Base-by-base conservation (phyloP, 2,888 invertebrate genomes). In the Galerucella calmariensis region DNA sequence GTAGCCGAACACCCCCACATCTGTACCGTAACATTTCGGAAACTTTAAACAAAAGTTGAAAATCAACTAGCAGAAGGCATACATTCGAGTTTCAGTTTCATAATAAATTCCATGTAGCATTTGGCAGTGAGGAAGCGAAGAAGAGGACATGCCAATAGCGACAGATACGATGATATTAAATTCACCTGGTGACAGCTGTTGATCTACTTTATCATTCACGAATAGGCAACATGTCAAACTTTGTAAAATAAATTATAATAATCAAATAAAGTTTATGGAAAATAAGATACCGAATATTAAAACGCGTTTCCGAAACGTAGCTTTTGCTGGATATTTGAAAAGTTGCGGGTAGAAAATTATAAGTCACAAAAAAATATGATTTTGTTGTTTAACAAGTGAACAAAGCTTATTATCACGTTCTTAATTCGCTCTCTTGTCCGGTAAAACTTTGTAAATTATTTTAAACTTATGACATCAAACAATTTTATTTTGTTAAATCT, bases 101-200 rank as follows among this genome's bases (percentile, higher is more conserved):
- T 77, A 79, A 79, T 79, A 77, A 79, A 78, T 79, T 78, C 66
- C 74, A 77, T 77, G 77, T 75, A 76, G 69, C 78, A 79, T 79
- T 79, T 79, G 79, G 77, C 69, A 77, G 69, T 68, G 77, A 73
- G 70, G 70, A 79, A 77, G 12, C 44, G 63, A 41, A 65, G 72
- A 66, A 48, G 72, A 66, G 46, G 67, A 72, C 77, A 69, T 75
- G 72, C 74, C 75, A 74, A 70, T 77, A 78, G 77, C 75, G 78
- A 82, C 72, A 72, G 81, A 82, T 81, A 81, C 82, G 79, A 81
- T 81, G 85, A 87, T 87, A 88, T 88, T 88, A 88, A 87, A 88
- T 87, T 87, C 86, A 88, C 87, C 88, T 87, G 87, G 87, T 87
- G 87, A 86, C 88, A 88, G 86, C 85, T 87, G 87, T 84, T 84